These are phyloP conservation scores for Chrysolophus pictus DNA, from an alignment of 2,797 vertebrate species.

Conservation along the genomic window DNA sequence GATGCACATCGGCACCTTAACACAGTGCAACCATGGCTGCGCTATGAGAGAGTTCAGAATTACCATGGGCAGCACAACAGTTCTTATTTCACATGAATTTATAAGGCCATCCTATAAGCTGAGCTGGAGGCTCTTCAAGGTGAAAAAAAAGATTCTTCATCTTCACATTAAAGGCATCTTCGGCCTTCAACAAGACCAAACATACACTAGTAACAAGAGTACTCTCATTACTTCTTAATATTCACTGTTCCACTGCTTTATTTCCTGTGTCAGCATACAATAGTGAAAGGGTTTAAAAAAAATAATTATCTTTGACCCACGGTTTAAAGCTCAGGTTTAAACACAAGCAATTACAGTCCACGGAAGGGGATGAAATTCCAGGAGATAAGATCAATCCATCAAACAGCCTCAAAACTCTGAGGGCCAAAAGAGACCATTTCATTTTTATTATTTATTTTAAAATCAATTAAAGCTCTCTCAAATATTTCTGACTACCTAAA, in stretches of 20 bases:
- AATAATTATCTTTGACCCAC: not conserved
- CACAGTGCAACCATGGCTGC: accelerated
- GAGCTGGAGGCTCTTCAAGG: not conserved
- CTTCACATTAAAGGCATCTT: not conserved
- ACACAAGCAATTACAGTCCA: not conserved
- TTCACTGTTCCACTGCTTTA: not conserved
- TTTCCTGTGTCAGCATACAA: not conserved
- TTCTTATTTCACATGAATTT: not conserved
- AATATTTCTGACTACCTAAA: not conserved
- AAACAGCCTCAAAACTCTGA: not conserved
- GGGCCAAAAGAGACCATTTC: not conserved
- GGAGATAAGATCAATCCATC: not conserved
- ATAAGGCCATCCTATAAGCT: not conserved
- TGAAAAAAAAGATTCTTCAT: not conserved
- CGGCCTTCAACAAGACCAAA: not conserved
- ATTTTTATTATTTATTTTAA: not conserved
- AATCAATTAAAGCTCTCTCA: not conserved
- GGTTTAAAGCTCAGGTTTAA: not conserved
- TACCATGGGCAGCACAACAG: not conserved
- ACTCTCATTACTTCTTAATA: not conserved
- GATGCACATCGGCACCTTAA: not conserved
- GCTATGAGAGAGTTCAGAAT: accelerated
- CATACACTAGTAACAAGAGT: not conserved
- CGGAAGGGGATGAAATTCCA: not conserved
- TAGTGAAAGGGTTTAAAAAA: not conserved